Evolutionary conservation across 1,140 invertebrate species (phyloP).

Genomic region (Aphis craccivora): DNA sequence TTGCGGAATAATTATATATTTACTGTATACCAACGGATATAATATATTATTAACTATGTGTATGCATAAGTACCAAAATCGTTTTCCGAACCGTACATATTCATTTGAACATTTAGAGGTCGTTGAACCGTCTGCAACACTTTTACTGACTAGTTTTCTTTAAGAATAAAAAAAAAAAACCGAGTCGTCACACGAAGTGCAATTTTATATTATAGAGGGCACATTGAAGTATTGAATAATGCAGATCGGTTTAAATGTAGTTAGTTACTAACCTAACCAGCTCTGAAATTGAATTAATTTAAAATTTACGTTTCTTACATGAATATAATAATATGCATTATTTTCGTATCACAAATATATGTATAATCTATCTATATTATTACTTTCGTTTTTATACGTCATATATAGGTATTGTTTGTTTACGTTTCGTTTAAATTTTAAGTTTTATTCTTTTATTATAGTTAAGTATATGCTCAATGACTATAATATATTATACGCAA

Average conservation of each 20-base stretch:
- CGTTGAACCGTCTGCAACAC: neutral
- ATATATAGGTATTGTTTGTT: neutral
- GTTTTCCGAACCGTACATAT: neutral
- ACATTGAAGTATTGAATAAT: neutral
- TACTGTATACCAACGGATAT: neutral
- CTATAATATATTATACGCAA: neutral
- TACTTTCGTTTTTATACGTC: neutral
- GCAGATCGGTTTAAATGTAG: neutral
- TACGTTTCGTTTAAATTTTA: neutral
- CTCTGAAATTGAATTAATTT: neutral
- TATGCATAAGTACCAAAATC: neutral
- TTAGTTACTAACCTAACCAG: neutral
- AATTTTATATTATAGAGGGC: neutral
- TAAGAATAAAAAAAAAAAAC: neutral
- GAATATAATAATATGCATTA: neutral
- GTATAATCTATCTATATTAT: neutral
- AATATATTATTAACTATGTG: neutral
- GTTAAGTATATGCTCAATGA: neutral
- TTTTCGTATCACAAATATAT: neutral
- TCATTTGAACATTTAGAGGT: neutral
- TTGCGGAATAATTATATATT: neutral
- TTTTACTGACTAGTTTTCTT: slow-evolving; percentile 30
- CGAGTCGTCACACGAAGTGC: neutral
- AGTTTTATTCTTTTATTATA: neutral
- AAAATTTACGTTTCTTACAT: neutral